Evolutionary conservation across 2,113 vertebrate genomes (phyloP).

Genomic region (Anseranas semipalmata): DNA sequence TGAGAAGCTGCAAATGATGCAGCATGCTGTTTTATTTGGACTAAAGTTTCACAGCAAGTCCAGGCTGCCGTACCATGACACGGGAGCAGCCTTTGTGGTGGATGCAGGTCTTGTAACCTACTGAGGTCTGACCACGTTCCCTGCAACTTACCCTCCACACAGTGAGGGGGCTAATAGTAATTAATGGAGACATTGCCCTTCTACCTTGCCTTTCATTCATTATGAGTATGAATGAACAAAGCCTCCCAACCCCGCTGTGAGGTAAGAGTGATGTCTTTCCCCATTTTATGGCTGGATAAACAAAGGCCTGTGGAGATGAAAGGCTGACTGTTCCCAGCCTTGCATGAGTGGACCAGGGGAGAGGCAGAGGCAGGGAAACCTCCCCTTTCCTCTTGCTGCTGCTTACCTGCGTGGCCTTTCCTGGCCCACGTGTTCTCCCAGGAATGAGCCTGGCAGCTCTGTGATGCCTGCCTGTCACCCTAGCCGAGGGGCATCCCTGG

Average conservation of each 20-base stretch:
- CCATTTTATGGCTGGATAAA: neutral
- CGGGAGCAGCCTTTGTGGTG: neutral
- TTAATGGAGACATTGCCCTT: neutral
- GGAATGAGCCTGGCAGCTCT: neutral
- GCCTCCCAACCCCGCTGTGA: neutral
- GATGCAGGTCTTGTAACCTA: neutral
- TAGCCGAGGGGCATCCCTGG: neutral
- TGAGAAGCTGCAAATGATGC: neutral
- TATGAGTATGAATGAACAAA: neutral
- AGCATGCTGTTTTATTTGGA: neutral
- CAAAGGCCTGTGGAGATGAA: neutral
- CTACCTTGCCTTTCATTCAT: neutral
- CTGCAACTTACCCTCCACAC: neutral
- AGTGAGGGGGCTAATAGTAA: neutral
- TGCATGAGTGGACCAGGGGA: neutral
- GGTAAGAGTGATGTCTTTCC: neutral
- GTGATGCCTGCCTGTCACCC: neutral
- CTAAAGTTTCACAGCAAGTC: neutral
- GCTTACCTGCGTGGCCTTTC: neutral
- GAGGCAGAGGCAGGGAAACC: neutral
- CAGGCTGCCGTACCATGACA: neutral
- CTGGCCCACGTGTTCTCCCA: neutral
- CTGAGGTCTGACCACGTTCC: neutral
- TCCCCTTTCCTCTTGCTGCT: neutral
- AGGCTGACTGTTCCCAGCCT: neutral